Base-by-base conservation (phyloP, 2,888 invertebrate species). In the Hecatera dysodea region DNA sequence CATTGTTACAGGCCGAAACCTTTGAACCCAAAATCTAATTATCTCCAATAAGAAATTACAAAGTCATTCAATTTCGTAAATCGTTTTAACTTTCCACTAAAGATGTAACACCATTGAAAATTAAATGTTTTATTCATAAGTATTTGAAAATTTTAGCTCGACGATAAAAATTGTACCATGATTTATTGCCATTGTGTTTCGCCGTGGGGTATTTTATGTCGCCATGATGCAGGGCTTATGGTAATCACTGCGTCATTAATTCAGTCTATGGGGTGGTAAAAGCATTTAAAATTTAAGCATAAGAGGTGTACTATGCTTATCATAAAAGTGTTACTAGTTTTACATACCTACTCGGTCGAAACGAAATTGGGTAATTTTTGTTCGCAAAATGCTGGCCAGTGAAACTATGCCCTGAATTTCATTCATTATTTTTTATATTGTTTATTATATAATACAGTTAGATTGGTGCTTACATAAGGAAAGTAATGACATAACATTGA, bases 51-150 rank as follows among this genome's bases (percentile, higher is more conserved):
- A 75, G 70, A 82, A 78, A 85, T 83, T 83, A 83, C 72, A 52
- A 66, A 80, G 79, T 81, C 74, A 83, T 80, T 83, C 82, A 83
- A 83, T 84, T 83, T 72, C 36, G 67, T 73, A 82, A 81, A 85
- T 80, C 86, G 81, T 76, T 85, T 82, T 69, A 86, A 87, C 82
- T 86, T 83, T 82, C 67, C 69, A 72, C 83, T 80, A 79, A 76
- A 82, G 78, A 82, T 70, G 64, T 80, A 75, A 82, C 82, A 75
- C 79, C 83, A 87, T 85, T 87, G 86, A 88, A 91, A 93, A 94
- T 94, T 87, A 93, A 93, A 94, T 94, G 92, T 93, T 90, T 94
- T 94, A 94, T 94, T 93, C 94, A 94, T 94, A 65, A 88, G 74
- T 84, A 87, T 88, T 93, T 88, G 91, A 91, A 90, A 85, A 52